Percentiles rank a stretch among this genome's conserved stretches.
phyloP scores from a whole-genome alignment of 1,140 invertebrate species.

The Dendroctonus valens region DNA sequence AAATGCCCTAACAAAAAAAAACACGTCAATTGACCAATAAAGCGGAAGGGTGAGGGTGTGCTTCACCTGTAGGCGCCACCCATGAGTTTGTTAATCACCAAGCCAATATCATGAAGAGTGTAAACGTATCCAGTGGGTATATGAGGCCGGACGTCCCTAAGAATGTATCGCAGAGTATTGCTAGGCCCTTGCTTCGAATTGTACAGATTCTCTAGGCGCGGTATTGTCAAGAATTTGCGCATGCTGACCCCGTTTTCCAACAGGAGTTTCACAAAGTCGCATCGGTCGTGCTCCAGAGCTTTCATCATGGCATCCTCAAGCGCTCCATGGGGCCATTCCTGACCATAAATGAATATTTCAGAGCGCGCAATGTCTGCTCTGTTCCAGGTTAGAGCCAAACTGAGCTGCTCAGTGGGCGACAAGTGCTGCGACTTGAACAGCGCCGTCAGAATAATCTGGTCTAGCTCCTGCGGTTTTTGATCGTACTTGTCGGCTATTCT shows the following conservation, averaged over 20 bases:
- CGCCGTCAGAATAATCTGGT: constrained; percentile 94
- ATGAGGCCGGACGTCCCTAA: constrained; percentile 85
- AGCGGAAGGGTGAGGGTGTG: not conserved
- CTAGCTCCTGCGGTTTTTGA: constrained; percentile 79
- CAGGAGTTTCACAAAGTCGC: constrained; percentile 95
- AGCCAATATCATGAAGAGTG: constrained; percentile 91
- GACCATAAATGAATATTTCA: constrained; percentile 95
- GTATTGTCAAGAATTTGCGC: constrained; percentile 94
- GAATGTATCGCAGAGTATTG: constrained; percentile 84
- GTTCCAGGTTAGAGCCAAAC: constrained; percentile 94
- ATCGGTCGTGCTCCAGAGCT: constrained; percentile 90
- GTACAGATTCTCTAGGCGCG: constrained; percentile 92
- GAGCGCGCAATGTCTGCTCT: constrained; percentile 93
- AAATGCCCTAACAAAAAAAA: constrained; percentile 62
- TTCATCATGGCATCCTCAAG: constrained; percentile 98
- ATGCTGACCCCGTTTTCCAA: constrained; percentile 98
- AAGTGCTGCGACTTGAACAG: constrained; percentile 89
- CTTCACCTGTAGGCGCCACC: constrained; percentile 88
- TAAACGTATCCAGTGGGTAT: constrained; percentile 85
- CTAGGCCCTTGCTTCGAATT: constrained; percentile 92
- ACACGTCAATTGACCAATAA: not conserved
- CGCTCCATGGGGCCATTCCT: constrained; percentile 89
- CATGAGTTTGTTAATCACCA: constrained; percentile 97
- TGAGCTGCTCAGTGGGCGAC: constrained; percentile 87
- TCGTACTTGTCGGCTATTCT: constrained; percentile 78